Base-by-base conservation (phyloP, 2,113 vertebrate genomes). In the Chaenogobius annularis region DNA sequence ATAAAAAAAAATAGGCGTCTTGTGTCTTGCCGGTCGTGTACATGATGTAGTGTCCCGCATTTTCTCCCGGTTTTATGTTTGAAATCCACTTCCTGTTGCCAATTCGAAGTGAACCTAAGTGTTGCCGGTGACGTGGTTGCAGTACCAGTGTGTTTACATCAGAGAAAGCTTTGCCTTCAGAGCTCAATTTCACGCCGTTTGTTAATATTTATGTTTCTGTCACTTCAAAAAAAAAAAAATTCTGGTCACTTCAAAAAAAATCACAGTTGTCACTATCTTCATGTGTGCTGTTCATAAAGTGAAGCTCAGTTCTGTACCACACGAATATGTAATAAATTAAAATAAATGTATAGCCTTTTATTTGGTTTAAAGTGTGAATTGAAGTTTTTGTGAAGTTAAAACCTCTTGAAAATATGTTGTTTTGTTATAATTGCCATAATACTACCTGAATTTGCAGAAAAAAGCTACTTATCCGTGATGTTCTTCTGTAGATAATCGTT, bases 221-320 rank as follows among this genome's bases (percentile, higher is more conserved):
- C 26, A 31, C 26, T 31, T 31, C 26, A 31, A 31, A 4, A 31
- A 2, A 31, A 31, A 31, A 31, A 31, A 31, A n/a, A n/a, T n/a
- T n/a, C n/a, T n/a, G n/a, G n/a, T n/a, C n/a, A n/a, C n/a, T 13
- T 43, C 0, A n/a, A 73, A 48, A 69, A 83, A 54, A 67, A 66
- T 19, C 55, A 86, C 84, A n/a, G 19, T 10, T 54, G 50, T 86
- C 82, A 85, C 87, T 87, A 87, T 81, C 68, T 31, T 17, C 55
- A 65, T 17, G 26, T 59, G 15, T 15, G 58, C 58, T 61, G 61
- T 71, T 63, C 66, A 74, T 65, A 26, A 35, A 66, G 64, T 66
- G 66, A 75, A 69, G 56, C 48, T 44, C n/a, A 6, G 37, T 70
- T 74, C 43, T 70, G 35, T n/a, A 40, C 58, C 50, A 22, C 23